Evolutionary conservation across 2,888 invertebrate genomes (phyloP), one percentile per base, ranked within the genome.

Genomic region (Dicyrtoma fusca): DNA sequence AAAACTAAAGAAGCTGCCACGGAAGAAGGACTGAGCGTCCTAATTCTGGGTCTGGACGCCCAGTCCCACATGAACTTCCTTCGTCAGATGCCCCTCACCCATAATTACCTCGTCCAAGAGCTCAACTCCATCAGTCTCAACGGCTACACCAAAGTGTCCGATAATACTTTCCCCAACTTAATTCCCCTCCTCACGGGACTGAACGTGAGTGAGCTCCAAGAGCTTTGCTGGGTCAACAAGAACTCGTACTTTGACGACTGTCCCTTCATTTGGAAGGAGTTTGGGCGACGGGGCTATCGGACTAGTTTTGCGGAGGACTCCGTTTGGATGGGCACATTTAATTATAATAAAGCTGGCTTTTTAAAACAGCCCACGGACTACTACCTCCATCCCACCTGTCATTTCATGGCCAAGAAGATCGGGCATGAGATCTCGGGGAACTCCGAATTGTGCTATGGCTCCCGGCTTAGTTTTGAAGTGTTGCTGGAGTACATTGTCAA

Each of bases 161-260:
- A 96, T 83, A 97, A 96, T 83, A 96, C 96, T 0, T 95, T 92
- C 82, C 94, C 95, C 0, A 97, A 97, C 83, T 83, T 97, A 23
- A 81, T 84, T 1, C 84, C 86, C 0, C 76, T 85, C 69, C 81
- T 85, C 0, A 81, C 83, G 3, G 85, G 85, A 3, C 47, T 74
- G 11, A 74, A 63, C 11, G 23, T 69, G 17, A 63, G 74, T 8
- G 76, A 79, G 53, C 64, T 78, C n/a, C 68, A 34, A 34, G 53
- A 72, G 44, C 1, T 42, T n/a, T 77, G 77, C 81, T 88, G 90
- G 87, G 87, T 87, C 0, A 85, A 86, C 14, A 82, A 84, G 0
- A 84, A 84, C 57, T 85, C 86, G 0, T 86, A 87, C 21, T 93
- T 91, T 82, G 95, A 95, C 82, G 85, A 87, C 14, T 95, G 94